A percentile compares a stretch with the other conserved stretches of the same genome.
These are phyloP conservation scores for Setophaga kirtlandii DNA, from an alignment of 2,113 vertebrate genomes.

Conservation along the genomic window DNA sequence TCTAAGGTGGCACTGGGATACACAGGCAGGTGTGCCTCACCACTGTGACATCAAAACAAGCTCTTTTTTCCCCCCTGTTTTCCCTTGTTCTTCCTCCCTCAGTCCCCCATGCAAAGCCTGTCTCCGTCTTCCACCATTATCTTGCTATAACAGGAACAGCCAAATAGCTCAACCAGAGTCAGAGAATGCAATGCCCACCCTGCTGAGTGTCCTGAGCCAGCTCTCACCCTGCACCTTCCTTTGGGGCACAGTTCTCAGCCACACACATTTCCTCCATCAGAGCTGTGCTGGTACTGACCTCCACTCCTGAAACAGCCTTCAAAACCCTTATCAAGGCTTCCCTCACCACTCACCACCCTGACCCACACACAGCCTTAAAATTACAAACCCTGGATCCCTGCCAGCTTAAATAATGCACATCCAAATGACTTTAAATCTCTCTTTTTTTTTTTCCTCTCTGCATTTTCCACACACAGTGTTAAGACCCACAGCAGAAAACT, in stretches of 20 bases:
- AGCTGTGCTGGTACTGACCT: background rate
- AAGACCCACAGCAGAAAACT: conserved; percentile 11
- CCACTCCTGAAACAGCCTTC: background rate
- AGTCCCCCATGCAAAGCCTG: background rate
- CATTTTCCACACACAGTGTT: background rate
- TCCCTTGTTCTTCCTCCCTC: background rate
- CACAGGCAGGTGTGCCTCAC: background rate
- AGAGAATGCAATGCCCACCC: background rate
- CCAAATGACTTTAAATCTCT: background rate
- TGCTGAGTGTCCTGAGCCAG: background rate
- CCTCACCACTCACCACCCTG: background rate
- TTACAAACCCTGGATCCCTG: background rate
- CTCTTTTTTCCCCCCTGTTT: background rate
- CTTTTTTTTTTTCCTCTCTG: background rate
- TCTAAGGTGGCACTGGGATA: fast-evolving
- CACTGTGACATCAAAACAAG: background rate
- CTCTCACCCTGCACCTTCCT: background rate
- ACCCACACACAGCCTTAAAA: background rate
- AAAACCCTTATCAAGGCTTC: background rate
- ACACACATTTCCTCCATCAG: background rate
- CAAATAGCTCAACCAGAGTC: background rate
- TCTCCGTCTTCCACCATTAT: background rate
- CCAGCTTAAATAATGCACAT: background rate
- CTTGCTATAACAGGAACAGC: background rate
- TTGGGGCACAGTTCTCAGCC: background rate